Conservation (phyloP, 2,797 vertebrate species). For the Dallia pectoralis region DNA sequence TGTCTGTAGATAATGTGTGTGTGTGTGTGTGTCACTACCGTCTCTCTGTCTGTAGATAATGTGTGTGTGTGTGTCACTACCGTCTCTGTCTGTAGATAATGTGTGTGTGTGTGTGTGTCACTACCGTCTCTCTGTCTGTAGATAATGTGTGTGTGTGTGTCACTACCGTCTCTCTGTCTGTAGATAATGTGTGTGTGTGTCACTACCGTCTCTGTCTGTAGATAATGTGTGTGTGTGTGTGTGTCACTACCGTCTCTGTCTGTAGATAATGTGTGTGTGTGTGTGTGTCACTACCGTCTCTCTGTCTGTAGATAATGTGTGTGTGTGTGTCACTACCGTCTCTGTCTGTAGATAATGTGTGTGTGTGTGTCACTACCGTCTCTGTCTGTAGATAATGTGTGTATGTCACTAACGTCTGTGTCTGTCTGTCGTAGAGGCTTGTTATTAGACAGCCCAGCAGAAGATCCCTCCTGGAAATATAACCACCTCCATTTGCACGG, state of each 20-base stretch:
- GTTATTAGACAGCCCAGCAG: constrained; percentile 63
- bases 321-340: no score
- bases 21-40: no score
- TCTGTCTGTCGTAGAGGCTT: background rate
- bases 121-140: constrained; percentile 48
- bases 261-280: constrained; percentile 9
- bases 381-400: constrained; percentile 40
- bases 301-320: constrained; percentile 40
- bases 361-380: background rate
- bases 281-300: constrained; percentile 22
- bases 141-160: no score
- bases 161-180: constrained; percentile 47
- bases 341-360: no score
- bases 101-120: no score
- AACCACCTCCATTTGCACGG: constrained; percentile 71
- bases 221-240: no score
- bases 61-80: no score
- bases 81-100: no score
- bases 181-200: background rate
- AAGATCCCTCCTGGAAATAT: constrained; percentile 68
- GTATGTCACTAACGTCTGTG: background rate
- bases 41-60: constrained; percentile 48
- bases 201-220: no score
- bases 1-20: constrained; percentile 34
- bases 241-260: constrained; percentile 35